Conservation (phyloP, 2,888 invertebrate species). For the Andrena dorsata region DNA sequence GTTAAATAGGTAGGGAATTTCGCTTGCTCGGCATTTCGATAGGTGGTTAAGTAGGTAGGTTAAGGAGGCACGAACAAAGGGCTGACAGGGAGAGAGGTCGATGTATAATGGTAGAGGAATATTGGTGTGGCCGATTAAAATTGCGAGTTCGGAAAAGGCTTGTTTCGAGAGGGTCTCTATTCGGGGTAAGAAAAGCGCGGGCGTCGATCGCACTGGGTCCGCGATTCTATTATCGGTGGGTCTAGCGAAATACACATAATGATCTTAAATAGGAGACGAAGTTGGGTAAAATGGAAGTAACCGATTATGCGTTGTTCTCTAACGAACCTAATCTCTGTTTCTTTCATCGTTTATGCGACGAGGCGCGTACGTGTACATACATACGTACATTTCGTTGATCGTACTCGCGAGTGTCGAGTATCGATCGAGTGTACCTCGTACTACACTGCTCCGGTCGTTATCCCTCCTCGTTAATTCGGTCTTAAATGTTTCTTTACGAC, state of each 20-base stretch:
- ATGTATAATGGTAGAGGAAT: conserved; percentile 31
- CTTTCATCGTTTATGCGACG: background rate
- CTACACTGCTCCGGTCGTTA: background rate
- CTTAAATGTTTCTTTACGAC: background rate
- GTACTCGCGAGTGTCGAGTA: background rate
- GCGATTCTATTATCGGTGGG: background rate
- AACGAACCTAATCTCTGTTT: too few species aligned
- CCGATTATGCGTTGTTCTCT: background rate
- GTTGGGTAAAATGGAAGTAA: background rate
- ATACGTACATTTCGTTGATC: conserved; percentile 23
- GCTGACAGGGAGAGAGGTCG: conserved; percentile 15
- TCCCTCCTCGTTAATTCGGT: background rate
- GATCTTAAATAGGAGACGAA: background rate
- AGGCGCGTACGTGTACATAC: background rate
- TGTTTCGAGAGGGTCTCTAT: background rate
- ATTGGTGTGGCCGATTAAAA: conserved; percentile 22
- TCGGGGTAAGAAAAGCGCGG: background rate
- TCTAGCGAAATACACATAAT: too few species aligned
- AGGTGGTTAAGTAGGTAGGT: conserved; percentile 20
- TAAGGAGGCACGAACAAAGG: conserved; percentile 37
- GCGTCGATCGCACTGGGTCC: conserved; percentile 5
- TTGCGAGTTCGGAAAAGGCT: background rate
- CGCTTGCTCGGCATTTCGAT: conserved; percentile 29
- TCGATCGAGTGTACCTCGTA: conserved; percentile 16
- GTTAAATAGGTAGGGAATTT: conserved; percentile 6